Evolutionary conservation across 2,888 invertebrate genomes (phyloP).

Genomic region (Tromatobia lineatoria): DNA sequence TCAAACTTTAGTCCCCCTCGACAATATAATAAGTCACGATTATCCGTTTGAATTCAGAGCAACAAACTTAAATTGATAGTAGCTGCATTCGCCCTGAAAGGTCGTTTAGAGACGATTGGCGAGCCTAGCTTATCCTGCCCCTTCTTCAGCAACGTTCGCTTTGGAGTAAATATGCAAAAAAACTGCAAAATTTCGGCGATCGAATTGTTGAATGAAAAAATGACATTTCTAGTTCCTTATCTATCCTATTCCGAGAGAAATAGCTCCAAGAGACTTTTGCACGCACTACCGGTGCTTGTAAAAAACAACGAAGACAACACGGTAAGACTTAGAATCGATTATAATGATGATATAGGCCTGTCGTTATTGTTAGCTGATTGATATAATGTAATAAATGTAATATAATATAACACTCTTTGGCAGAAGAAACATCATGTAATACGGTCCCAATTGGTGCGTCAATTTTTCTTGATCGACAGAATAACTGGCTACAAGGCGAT

Average conservation of each 20-base stretch:
- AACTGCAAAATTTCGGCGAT: conserved; percentile 81
- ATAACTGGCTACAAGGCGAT: conserved; percentile 83
- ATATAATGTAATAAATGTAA: neutral
- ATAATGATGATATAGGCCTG: neutral
- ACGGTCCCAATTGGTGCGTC: conserved; percentile 89
- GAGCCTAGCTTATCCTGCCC: conserved; percentile 80
- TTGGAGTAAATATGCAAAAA: conserved; percentile 84
- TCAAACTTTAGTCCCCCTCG: conserved; percentile 33
- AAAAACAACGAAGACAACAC: conserved; percentile 82
- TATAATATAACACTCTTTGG: neutral
- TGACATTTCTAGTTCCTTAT: conserved; percentile 87
- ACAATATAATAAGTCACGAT: neutral
- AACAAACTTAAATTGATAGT: conserved; percentile 85
- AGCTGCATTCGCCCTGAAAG: conserved; percentile 84
- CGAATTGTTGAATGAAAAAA: conserved; percentile 83
- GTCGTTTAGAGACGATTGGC: conserved; percentile 83
- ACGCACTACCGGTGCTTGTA: conserved; percentile 87
- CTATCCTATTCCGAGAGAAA: conserved; percentile 85
- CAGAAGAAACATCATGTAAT: conserved; percentile 82
- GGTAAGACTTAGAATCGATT: conserved; percentile 17
- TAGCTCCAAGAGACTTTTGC: conserved; percentile 83
- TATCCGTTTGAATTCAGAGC: conserved; percentile 76
- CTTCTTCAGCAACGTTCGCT: conserved; percentile 82
- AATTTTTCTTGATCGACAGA: conserved; percentile 90
- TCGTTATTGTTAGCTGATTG: conserved; percentile 67